These are phyloP conservation scores for Gallinago undulata DNA, from an alignment of 2,113 vertebrate species.

Conservation along the genomic window DNA sequence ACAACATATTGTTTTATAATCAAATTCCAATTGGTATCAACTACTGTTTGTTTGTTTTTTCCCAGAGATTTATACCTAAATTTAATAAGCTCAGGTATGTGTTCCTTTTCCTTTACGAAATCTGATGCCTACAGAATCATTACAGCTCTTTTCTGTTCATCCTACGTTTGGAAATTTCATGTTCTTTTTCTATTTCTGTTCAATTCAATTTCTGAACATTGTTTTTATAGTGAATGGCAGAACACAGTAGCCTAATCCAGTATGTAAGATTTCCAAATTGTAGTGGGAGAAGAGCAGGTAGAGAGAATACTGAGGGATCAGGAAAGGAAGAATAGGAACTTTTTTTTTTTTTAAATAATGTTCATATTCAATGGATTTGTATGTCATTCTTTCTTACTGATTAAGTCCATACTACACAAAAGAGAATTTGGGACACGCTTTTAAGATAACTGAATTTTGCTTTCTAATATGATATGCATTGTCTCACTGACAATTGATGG, in stretches of 20 bases:
- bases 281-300: neutral
- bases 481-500: neutral
- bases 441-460: neutral
- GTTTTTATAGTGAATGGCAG: neutral
- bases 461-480: neutral
- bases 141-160: neutral
- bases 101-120: neutral
- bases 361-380: neutral
- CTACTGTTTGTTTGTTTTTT: neutral
- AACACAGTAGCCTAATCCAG: neutral
- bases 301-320: neutral
- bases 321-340: neutral
- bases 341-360: fast-evolving
- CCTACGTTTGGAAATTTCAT: neutral
- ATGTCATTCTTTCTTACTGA: neutral
- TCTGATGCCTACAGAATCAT: neutral
- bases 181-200: neutral
- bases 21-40: neutral
- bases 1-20: neutral
- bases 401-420: neutral
- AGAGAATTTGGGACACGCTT: neutral
- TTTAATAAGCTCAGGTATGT: neutral
- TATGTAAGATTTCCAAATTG: neutral
- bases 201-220: neutral
- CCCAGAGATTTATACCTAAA: neutral